Base-by-base conservation (phyloP, 1,140 invertebrate species). In the Drosophila hydei region DNA sequence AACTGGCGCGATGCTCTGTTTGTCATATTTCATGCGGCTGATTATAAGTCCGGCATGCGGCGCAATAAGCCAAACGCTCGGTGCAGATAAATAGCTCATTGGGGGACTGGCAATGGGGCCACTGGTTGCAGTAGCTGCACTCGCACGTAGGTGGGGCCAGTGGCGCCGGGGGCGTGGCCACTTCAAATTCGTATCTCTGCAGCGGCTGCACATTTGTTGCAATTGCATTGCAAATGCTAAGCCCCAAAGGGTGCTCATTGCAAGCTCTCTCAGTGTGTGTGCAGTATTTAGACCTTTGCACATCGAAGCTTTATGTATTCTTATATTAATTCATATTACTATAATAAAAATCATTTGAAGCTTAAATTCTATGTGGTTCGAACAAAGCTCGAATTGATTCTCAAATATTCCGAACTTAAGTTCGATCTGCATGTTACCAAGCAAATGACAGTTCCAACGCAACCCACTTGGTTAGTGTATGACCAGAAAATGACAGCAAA, bases 1-100 rank as follows among this genome's bases (percentile, higher is more conserved):
- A 84, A 80, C 77, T 77, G 60, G 64, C 62, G 80, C 77, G 73
- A 77, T 71, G 77, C 64, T 64, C 80, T 84, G 80, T 79, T 85
- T 85, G 80, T 84, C 81, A 85, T 84, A 80, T 85, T 85, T 85
- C 64, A 79, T 72, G 54, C 36, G 54, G 48, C 55, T 54, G 55
- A 67, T 71, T 71, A 71, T 71, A 58, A 65, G 61, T 48, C 60
- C 60, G 50, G 59, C 40, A 62, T 27, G 48, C 65, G 23, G 47
- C 23, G 56, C 70, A 72, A 72, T 72, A 72, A 72, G 63, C 36
- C 33, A 33, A 38, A 38, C 54, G 54, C 42, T 42, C 56, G 55
- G 45, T 62, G 68, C 62, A 75, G 73, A 72, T 75, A 72, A 68
- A 75, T 75, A 65, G 68, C 69, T 67, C 42, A 70, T 59, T 50